Conservation (phyloP, 1,140 invertebrate genomes). For the Lepidurus apus region DNA sequence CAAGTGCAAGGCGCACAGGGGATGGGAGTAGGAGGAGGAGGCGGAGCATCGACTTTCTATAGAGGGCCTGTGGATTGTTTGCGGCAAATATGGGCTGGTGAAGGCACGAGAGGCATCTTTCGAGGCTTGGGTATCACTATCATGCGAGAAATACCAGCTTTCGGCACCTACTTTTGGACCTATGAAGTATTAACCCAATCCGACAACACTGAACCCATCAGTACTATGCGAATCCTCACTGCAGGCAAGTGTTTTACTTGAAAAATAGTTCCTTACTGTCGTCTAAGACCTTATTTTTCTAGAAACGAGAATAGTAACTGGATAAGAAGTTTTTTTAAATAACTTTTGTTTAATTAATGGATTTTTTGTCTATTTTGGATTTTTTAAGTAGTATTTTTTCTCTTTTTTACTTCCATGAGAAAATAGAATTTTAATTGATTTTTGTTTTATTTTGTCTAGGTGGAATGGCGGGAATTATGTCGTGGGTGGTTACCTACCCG, state of each 20-base stretch:
- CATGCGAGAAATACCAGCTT: slow-evolving; percentile 56
- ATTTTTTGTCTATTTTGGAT: no score
- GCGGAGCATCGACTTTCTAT: slow-evolving; percentile 38
- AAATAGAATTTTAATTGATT: no score
- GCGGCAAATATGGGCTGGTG: slow-evolving; percentile 53
- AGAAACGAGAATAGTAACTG: no score
- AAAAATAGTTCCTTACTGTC: not conserved
- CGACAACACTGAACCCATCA: slow-evolving; percentile 37
- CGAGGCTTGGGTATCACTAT: slow-evolving; percentile 69
- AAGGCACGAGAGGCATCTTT: slow-evolving; percentile 64
- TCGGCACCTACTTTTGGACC: slow-evolving; percentile 62
- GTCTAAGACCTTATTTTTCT: no score
- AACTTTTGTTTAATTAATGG: no score
- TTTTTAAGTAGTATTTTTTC: no score
- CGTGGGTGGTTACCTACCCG: slow-evolving; percentile 81
- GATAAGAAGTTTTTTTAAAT: no score
- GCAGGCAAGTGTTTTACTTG: slow-evolving; percentile 49
- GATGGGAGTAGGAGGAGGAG: slow-evolving; percentile 15
- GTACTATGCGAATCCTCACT: slow-evolving; percentile 56
- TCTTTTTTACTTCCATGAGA: no score
- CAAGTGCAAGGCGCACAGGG: slow-evolving; percentile 52
- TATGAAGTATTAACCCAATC: slow-evolving; percentile 60
- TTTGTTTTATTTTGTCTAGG: slow-evolving; percentile 40
- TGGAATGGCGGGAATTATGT: slow-evolving; percentile 71
- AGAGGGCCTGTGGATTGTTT: slow-evolving; percentile 60